A percentile compares a stretch with the other conserved stretches of the same genome.
These are phyloP conservation scores for Oncorhynchus mykiss DNA, from an alignment of 2,113 vertebrate genomes.

Conservation along the genomic window DNA sequence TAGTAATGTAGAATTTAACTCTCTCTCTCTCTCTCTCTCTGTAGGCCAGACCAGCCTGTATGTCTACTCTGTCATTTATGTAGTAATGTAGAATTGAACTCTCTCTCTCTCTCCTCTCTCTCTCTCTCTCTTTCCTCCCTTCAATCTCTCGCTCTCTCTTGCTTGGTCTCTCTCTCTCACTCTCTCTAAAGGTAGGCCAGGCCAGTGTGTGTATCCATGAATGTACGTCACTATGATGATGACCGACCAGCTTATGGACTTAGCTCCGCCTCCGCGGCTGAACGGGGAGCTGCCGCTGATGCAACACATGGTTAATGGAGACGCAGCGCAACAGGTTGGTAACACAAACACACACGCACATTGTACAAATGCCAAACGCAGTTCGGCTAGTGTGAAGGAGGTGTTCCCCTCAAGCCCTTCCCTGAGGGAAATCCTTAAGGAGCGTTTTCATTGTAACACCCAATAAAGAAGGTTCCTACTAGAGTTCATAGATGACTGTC, in stretches of 20 bases:
- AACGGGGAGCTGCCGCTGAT: slow-evolving; percentile 95
- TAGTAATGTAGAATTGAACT: no score
- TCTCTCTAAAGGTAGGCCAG: no score
- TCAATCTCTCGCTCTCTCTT: no score
- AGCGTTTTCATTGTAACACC: background rate
- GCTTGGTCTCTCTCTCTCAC: no score
- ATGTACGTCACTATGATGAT: slow-evolving; percentile 99
- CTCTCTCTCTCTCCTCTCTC: no score
- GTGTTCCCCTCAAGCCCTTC: background rate
- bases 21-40: no score
- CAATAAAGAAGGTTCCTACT: background rate
- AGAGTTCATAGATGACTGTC: background rate
- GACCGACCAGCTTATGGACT: slow-evolving; percentile 98
- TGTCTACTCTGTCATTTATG: no score
- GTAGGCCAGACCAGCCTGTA: no score
- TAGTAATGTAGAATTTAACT: no score
- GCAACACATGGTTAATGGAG: slow-evolving; percentile 93
- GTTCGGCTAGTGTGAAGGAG: background rate
- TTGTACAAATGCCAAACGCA: background rate
- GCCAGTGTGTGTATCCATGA: slow-evolving; percentile 65
- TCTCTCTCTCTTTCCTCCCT: no score
- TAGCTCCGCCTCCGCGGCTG: slow-evolving; percentile 88
- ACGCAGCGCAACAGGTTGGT: slow-evolving; percentile 91
- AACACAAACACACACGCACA: no score
- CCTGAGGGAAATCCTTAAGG: background rate